phyloP scores from a whole-genome alignment of 2,888 invertebrate genomes.

The Magallana nippona region DNA sequence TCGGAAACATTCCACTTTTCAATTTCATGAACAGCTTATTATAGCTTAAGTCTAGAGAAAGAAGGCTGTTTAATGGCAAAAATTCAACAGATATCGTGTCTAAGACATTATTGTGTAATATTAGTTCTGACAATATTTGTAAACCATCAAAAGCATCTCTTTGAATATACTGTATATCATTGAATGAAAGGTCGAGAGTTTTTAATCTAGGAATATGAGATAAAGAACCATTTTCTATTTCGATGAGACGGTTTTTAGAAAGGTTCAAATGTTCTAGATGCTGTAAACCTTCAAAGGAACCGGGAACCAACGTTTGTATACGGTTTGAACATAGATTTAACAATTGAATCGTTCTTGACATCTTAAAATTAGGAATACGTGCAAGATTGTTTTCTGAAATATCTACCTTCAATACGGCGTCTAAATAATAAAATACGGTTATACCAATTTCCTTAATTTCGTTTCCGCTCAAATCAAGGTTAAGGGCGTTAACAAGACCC shows the following conservation, averaged over 20 bases:
- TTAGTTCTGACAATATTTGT: constrained; percentile 38
- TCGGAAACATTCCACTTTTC: constrained; percentile 60
- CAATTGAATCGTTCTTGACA: constrained; percentile 14
- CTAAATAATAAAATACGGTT: constrained; percentile 38
- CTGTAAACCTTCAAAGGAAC: constrained; percentile 41
- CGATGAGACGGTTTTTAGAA: constrained; percentile 40
- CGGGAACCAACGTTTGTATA: constrained; percentile 35
- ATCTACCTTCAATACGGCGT: constrained; percentile 39
- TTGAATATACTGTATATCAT: constrained; percentile 45
- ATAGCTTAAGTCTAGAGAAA: constrained; percentile 57
- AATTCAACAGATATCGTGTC: constrained; percentile 57
- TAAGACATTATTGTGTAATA: constrained; percentile 59
- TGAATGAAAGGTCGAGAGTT: constrained; percentile 46
- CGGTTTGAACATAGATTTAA: constrained; percentile 48
- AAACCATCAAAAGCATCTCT: constrained; percentile 43
- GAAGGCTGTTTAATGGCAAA: constrained; percentile 52
- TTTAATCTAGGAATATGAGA: constrained; percentile 32
- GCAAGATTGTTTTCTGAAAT: constrained; percentile 44
- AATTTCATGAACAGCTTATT: constrained; percentile 57
- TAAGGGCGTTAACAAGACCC: constrained; percentile 26
- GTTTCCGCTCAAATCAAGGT: constrained; percentile 44
- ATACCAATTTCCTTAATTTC: constrained; percentile 21
- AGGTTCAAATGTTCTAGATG: constrained; percentile 46
- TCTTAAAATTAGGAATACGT: constrained; percentile 42
- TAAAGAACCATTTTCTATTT: constrained; percentile 32